Base-by-base conservation (phyloP, 2,888 invertebrate genomes). In the Eucera pruinosa region DNA sequence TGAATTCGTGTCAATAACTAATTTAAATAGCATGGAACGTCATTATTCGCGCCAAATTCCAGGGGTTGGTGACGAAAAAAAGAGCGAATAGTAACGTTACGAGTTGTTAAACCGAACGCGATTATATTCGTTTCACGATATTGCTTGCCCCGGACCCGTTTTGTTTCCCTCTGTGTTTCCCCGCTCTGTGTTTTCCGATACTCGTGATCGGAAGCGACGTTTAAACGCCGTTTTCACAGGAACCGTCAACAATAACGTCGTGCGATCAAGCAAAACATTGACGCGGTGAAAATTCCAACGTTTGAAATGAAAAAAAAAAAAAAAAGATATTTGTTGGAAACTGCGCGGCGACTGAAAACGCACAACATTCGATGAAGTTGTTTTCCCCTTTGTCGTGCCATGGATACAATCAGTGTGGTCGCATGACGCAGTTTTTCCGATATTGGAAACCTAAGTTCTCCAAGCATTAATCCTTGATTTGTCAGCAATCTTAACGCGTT, bases 1-100 rank as follows among this genome's bases (percentile, higher is more conserved):
- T 20, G 30, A 54, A 48, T 57, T 65, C 52, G 71, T 79, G 74
- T 79, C 79, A 72, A 77, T 80, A 77, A 71, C 73, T 82, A 73
- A 71, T 82, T 80, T 78, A 78, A 81, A 81, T 58, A 54, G 36
- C 57, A 25, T 20, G 30, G 25, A 48, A 39, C 20, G 27, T n/a
- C 2, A 2, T 4, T 9, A 15, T 45, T 55, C 0, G 33, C 33
- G 33, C 4, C 33, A n/a, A n/a, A n/a, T n/a, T n/a, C n/a, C n/a
- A n/a, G n/a, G n/a, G n/a, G 25, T 4, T 1, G n/a, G 11, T 9
- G 23, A 30, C 0, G 23, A 25, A 25, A 2, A 23, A 11, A n/a
- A 48, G 1, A 33, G 2, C 33, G 27, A 45, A 25, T 20, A 27
- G 36, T 1, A 23, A 23, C 41, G 25, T 20, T 50, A 54, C 54